Evolutionary conservation across 2,113 vertebrate species (phyloP).

Genomic region (Dicrurus megarhynchus): DNA sequence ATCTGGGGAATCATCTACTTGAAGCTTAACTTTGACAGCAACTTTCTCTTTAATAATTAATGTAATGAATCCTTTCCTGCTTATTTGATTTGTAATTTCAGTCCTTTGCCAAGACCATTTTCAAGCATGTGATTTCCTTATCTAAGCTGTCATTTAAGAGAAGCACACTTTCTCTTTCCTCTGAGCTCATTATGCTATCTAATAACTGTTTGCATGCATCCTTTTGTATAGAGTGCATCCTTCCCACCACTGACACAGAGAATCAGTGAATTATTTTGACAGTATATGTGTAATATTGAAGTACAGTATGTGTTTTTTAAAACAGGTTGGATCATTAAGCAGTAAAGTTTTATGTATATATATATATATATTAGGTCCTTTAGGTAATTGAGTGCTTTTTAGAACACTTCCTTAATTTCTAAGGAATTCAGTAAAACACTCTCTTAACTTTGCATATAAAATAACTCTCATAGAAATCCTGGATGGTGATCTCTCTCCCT

Average conservation of each 20-base stretch:
- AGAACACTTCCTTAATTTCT: background rate
- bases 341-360: too few relatives aligned
- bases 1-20: background rate
- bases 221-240: background rate
- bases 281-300: background rate
- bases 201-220: background rate
- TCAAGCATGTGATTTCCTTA: background rate
- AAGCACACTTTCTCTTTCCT: background rate
- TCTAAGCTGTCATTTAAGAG: background rate
- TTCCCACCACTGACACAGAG: background rate
- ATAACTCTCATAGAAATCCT: background rate
- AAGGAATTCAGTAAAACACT: background rate
- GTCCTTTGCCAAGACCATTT: background rate
- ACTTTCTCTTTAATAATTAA: background rate
- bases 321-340: background rate
- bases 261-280: background rate
- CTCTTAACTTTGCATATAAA: background rate
- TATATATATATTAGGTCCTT: background rate
- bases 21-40: background rate
- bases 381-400: background rate
- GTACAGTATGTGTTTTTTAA: background rate
- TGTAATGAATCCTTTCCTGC: background rate
- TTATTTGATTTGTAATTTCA: background rate
- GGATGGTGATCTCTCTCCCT: background rate
- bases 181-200: background rate